phyloP scores from a whole-genome alignment of 2,113 vertebrate species.

The Murina feae region DNA sequence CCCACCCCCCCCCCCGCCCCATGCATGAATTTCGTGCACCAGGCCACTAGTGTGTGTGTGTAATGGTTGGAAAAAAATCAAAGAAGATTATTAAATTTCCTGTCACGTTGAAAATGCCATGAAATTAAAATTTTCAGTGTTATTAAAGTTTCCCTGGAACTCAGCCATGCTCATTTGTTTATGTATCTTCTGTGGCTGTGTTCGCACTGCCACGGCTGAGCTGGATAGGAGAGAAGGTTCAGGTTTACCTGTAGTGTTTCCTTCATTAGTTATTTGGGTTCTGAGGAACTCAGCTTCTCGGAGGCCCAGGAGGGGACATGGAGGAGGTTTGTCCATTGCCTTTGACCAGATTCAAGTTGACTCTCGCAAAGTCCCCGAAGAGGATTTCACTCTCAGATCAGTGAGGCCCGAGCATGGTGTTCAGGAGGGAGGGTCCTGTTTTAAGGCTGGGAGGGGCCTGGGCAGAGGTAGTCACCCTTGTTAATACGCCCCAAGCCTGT shows the following conservation, averaged over 20 bases:
- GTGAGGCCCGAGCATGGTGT: background rate
- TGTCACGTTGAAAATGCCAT: background rate
- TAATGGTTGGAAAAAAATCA: background rate
- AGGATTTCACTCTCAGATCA: background rate
- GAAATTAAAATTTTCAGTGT: background rate
- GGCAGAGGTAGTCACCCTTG: background rate
- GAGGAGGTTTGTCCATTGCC: background rate
- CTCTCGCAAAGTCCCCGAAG: background rate
- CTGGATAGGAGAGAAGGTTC: background rate
- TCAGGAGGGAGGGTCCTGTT: too few relatives aligned
- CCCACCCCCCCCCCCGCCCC: too few relatives aligned
- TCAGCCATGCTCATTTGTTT: rapidly evolving
- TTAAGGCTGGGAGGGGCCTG: background rate
- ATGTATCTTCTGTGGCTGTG: rapidly evolving
- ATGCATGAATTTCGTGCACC: too few relatives aligned
- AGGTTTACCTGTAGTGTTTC: background rate
- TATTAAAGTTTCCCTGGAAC: background rate
- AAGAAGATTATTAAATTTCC: background rate
- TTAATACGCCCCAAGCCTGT: rapidly evolving
- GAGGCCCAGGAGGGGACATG: background rate
- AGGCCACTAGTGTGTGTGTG: too few relatives aligned
- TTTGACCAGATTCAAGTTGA: background rate
- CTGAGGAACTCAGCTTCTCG: background rate
- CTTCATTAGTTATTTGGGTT: background rate
- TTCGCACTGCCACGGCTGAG: background rate